phyloP scores from a whole-genome alignment of 2,797 vertebrate genomes.

The Sebastes vulpes region DNA sequence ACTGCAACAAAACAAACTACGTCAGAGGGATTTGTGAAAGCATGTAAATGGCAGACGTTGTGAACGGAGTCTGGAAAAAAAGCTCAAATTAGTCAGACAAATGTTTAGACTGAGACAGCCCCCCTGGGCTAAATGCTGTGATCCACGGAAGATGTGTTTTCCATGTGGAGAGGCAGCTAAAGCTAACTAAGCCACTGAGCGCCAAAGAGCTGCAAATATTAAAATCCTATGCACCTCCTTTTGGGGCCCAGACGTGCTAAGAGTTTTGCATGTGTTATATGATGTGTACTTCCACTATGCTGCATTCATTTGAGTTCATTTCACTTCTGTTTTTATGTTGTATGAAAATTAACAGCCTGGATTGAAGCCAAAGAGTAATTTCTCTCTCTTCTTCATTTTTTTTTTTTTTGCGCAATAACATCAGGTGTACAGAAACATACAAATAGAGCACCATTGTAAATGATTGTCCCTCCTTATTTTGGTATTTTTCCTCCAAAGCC shows the following conservation, averaged over 20 bases:
- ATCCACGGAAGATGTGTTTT: conserved; percentile 20
- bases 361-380: conserved; percentile 20
- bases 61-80: conserved; percentile 36
- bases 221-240: conserved; percentile 15
- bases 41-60: conserved; percentile 41
- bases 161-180: conserved; percentile 15
- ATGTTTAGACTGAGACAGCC: conserved; percentile 47
- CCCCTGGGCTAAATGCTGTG: conserved; percentile 24
- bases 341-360: conserved; percentile 36
- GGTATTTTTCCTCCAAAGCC: too few species aligned
- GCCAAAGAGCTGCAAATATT: conserved; percentile 28
- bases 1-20: conserved; percentile 32
- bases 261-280: neutral
- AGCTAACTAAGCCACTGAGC: conserved; percentile 17
- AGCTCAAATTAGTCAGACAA: conserved; percentile 59
- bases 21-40: conserved; percentile 51
- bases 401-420: too few species aligned
- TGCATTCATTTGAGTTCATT: conserved; percentile 7
- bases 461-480: too few species aligned
- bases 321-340: conserved; percentile 15
- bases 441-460: too few species aligned
- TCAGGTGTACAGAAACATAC: too few species aligned
- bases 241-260: neutral
- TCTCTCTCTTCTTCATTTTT: neutral
- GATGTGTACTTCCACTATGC: neutral